Conservation (phyloP, 2,797 vertebrate species). For the Myoxocephalus aenaeus region DNA sequence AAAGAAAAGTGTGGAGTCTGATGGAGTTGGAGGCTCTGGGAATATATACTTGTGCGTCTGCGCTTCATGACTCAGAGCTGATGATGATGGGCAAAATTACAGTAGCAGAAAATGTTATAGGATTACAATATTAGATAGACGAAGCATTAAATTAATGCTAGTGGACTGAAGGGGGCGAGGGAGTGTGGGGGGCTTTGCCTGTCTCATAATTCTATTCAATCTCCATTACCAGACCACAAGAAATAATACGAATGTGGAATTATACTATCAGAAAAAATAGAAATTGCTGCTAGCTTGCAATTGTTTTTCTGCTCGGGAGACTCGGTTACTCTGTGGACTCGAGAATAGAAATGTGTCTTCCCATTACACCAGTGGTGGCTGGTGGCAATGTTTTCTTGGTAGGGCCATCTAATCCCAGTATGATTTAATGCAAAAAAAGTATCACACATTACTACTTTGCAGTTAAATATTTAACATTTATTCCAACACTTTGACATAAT, state of each 20-base stretch:
- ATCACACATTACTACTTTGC: no score
- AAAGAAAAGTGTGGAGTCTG: slow-evolving; percentile 36
- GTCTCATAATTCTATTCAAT: slow-evolving; percentile 58
- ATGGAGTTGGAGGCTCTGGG: slow-evolving; percentile 43
- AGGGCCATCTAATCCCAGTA: no score
- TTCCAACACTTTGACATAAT: no score
- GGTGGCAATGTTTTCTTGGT: no score
- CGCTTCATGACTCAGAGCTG: slow-evolving; percentile 55
- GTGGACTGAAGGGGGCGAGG: slow-evolving; percentile 40
- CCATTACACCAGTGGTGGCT: not conserved
- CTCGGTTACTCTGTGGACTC: slow-evolving; percentile 27
- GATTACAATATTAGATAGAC: slow-evolving; percentile 73
- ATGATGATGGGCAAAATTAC: slow-evolving; percentile 73
- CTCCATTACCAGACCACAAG: slow-evolving; percentile 54
- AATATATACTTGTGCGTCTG: slow-evolving; percentile 45
- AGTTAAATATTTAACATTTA: no score
- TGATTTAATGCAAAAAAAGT: no score
- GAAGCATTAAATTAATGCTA: slow-evolving; percentile 77
- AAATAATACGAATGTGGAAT: slow-evolving; percentile 57
- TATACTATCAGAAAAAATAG: slow-evolving; percentile 45
- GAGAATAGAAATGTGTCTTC: slow-evolving; percentile 36
- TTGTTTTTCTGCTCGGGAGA: slow-evolving; percentile 51
- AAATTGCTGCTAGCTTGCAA: slow-evolving; percentile 17
- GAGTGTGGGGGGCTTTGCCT: slow-evolving; percentile 12
- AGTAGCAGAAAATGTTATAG: slow-evolving; percentile 60